These are phyloP conservation scores for Aphodius sticticus DNA, from an alignment of 2,888 invertebrate genomes.

Conservation along the genomic window DNA sequence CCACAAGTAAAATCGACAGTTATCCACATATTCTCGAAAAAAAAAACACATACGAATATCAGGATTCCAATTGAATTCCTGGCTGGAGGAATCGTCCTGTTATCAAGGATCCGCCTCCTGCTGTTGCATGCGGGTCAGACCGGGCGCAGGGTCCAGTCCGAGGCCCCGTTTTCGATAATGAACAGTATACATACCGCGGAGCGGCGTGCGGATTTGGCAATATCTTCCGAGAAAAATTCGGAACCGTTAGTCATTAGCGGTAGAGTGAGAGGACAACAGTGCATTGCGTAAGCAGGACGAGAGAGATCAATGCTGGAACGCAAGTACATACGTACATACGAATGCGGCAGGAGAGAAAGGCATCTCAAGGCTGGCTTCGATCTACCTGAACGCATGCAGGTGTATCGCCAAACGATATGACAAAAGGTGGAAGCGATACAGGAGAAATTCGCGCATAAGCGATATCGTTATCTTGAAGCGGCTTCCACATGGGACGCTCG, in stretches of 20 bases:
- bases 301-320: background rate
- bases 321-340: background rate
- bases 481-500: background rate
- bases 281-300: background rate
- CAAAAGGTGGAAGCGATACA: slow-evolving; percentile 36
- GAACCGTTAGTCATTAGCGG: slow-evolving; percentile 49
- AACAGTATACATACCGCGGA: slow-evolving; percentile 18
- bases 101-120: background rate
- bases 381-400: slow-evolving; percentile 51
- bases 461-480: slow-evolving; percentile 5
- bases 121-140: background rate
- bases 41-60: no score
- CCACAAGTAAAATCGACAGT: no score
- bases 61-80: no score
- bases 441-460: background rate
- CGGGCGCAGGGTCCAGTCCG: background rate
- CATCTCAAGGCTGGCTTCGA: slow-evolving; percentile 49
- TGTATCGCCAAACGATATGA: slow-evolving; percentile 43
- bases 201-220: slow-evolving; percentile 38
- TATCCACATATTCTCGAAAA: no score
- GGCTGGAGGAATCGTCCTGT: background rate
- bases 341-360: slow-evolving; percentile 44
- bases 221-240: slow-evolving; percentile 49
- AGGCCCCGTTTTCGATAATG: slow-evolving; percentile 7
- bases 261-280: slow-evolving; percentile 39